Evolutionary conservation across 2,113 vertebrate genomes (phyloP), one percentile per base, ranked within the genome.

Genomic region (Sander vitreus): DNA sequence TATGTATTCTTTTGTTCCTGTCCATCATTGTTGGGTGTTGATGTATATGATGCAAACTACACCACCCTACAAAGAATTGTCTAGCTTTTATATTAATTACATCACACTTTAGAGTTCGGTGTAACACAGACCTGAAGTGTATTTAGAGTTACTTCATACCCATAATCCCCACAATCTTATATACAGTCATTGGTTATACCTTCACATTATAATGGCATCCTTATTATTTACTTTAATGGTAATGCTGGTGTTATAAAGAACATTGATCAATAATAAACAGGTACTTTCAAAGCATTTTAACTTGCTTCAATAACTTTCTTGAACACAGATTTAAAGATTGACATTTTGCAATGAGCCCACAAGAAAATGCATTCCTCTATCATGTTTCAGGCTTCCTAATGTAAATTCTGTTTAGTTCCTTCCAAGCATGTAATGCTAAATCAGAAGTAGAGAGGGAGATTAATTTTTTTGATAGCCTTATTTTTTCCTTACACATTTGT

Each of bases 401-500:
- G 39, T n/a, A 48, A 53, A 39, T 2, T 45, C 1, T 16, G 12
- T 64, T 66, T 62, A 59, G 18, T 33, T 16, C 21, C 18, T 12
- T 60, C 23, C 21, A 2, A 19, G 15, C 7, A 5, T 30, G 4
- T 27, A 16, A 43, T 33, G 15, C 2, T 10, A 13, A 39, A 77
- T 62, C 47, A 67, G 25, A 51, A 30, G 27, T 2, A 3, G 11
- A 15, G 19, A 33, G 4, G 6, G 64, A 16, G 25, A 18, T 21
- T 63, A 2, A 66, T 71, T 43, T 45, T 6, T 64, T 67, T 43
- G n/a, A 80, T 51, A 18, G 11, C n/a, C 13, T 54, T 63, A 30
- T 23, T 76, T 25, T 66, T 63, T 47, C 33, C 43, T 50, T 2
- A 30, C 62, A 75, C 70, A 10, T 84, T 57, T 64, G 36, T 62